phyloP scores from a whole-genome alignment of 2,113 vertebrate species.

The Condylura cristata region DNA sequence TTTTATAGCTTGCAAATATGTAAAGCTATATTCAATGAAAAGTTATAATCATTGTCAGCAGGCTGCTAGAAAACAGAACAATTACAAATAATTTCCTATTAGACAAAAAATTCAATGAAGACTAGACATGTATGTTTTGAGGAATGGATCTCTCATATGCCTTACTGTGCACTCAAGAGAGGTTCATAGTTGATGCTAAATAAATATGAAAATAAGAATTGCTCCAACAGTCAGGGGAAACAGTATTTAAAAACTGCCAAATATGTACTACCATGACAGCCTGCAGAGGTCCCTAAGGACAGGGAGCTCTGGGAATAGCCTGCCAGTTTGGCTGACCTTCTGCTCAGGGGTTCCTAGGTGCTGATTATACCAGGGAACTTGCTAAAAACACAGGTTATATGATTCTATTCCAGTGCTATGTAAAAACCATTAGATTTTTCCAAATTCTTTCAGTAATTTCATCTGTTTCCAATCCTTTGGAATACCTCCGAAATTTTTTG shows the following conservation, averaged over 20 bases:
- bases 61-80: not conserved
- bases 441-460: not conserved
- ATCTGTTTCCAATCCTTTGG: not conserved
- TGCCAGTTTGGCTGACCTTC: not conserved
- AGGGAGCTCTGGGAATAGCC: not conserved
- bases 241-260: not conserved
- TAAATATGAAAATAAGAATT: slow-evolving; percentile 51
- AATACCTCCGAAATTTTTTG: slow-evolving; percentile 18
- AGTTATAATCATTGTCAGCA: not conserved
- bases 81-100: not conserved
- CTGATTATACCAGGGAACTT: not conserved
- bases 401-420: not conserved
- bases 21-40: not conserved
- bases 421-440: not conserved
- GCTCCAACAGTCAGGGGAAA: not conserved
- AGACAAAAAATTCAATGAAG: slow-evolving; percentile 17
- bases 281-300: not conserved
- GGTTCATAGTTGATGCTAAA: not conserved
- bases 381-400: not conserved
- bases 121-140: not conserved
- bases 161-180: not conserved
- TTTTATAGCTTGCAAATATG: not conserved
- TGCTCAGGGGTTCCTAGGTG: not conserved
- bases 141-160: not conserved
- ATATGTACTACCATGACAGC: not conserved